Conservation (phyloP, 2,797 vertebrate genomes). For the Gymnothorax reevesii region DNA sequence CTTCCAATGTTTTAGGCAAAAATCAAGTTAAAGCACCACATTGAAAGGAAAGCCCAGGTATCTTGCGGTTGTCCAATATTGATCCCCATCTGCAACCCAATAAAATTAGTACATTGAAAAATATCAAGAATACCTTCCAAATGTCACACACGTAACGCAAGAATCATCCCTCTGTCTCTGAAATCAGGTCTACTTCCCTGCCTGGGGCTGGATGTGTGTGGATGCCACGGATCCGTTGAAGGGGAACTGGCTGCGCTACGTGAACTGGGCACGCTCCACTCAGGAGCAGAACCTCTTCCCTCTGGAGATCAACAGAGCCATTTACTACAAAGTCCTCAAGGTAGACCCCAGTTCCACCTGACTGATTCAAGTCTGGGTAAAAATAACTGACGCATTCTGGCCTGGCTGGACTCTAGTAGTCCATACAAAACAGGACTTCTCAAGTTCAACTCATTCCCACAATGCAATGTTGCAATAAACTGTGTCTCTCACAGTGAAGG, state of each 20-base stretch:
- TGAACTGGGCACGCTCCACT: conserved; percentile 88
- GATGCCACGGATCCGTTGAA: conserved; percentile 90
- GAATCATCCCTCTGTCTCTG: neutral
- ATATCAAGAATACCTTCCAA: too few relatives aligned
- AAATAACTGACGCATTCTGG: neutral
- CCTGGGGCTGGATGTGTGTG: conserved; percentile 94
- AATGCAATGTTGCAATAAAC: neutral
- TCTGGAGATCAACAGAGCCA: conserved; percentile 91
- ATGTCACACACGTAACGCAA: too few relatives aligned
- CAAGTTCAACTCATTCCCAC: neutral
- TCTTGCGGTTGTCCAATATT: too few relatives aligned
- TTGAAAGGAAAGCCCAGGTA: too few relatives aligned
- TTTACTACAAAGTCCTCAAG: conserved; percentile 92
- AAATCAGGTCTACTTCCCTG: conserved; percentile 87
- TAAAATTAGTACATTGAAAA: too few relatives aligned
- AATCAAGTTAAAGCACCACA: too few relatives aligned
- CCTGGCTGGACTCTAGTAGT: neutral
- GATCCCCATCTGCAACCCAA: too few relatives aligned
- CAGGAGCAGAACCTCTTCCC: conserved; percentile 92
- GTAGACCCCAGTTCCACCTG: conserved; percentile 59
- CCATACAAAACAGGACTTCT: neutral
- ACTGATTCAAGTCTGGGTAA: neutral
- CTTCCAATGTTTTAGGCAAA: too few relatives aligned
- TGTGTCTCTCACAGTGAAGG: neutral
- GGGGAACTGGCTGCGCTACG: conserved; percentile 91